Base-by-base conservation (phyloP, 2,888 invertebrate species). In the Troides aeacus region DNA sequence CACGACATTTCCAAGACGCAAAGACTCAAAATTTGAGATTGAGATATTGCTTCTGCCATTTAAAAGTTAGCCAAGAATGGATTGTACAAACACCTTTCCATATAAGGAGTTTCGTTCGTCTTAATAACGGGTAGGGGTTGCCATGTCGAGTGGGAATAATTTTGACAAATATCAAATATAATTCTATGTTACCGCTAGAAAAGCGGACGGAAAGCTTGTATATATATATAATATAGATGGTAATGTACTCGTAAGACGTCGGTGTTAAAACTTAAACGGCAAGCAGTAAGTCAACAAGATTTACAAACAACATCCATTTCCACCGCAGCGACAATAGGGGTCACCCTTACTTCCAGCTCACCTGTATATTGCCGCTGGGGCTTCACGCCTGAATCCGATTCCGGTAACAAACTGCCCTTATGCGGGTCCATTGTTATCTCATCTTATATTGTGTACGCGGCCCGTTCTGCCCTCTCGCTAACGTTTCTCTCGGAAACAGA, bases 391-490 rank as follows among this genome's bases (percentile, higher is more conserved):
- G 76, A 76, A 77, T 74, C 70, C 75, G 71, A 75, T 76, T 76
- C 77, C 74, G 75, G 75, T 75, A 82, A 81, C 80, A 78, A 77
- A 76, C 77, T 76, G 79, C 79, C 79, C 77, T 78, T 75, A 89
- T 90, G 87, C 87, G 87, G 88, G 88, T 73, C 78, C 79, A 87
- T 86, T 89, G 86, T 87, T 80, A 75, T 81, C 79, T 78, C 81
- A 76, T 84, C 80, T 81, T 78, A 30, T 50, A 66, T 66, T 66
- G 60, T 68, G 79, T 77, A 75, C 74, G 64, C 64, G 53, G 71
- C 10, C 12, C 62, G 12, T n/a, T 70, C 24, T 57, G 23, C 62
- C 66, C 58, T 62, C 57, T 56, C 56, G 62, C 61, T 15, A 58
- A 39, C 30, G 60, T 58, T 73, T 76, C 75, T 78, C 77, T 73